Base-by-base conservation (phyloP, 2,888 invertebrate genomes). In the Oligia latruncula region DNA sequence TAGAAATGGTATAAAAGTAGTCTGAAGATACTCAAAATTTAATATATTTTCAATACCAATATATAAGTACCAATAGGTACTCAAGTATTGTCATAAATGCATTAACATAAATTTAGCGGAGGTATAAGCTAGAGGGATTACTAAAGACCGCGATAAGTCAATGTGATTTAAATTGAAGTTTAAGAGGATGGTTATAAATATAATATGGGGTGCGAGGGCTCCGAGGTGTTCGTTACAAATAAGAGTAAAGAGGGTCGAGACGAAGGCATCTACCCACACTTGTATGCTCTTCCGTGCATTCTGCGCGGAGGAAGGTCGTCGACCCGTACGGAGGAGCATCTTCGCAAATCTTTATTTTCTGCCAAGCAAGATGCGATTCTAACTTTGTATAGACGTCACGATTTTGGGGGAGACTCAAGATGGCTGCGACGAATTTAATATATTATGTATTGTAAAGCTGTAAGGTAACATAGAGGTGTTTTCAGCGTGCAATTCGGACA, bases 271-370 rank as follows among this genome's bases (percentile, higher is more conserved):
- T 90, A 91, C 92, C 91, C 92, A 91, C 92, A 92, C 90, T 91
- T 90, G 80, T 80, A 90, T 93, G 92, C 92, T 93, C 92, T 93
- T 95, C 93, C 93, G 91, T 93, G 95, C 94, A 95, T 93, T 94
- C 93, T 92, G 93, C 92, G 92, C 91, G 90, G 89, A 91, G 90
- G 89, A 89, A 93, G 96, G 94, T 95, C 94, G 91, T 92, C 93
- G 95, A 95, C 93, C 96, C 89, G 91, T 87, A 70, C 88, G 87
- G 91, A 93, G 93, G 92, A 95, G 94, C 93, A 94, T 94, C 95
- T 94, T 92, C 92, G 94, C 94, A 94, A 95, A 96, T 95, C 94
- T 95, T 95, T 94, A 95, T 94, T 92, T 91, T 92, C 91, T 90
- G 90, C 89, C 89, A 90, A 91, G 88, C 83, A 85, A 89, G 84